Evolutionary conservation across 1,140 invertebrate species (phyloP).

Genomic region (Lysiphlebus fabarum): DNA sequence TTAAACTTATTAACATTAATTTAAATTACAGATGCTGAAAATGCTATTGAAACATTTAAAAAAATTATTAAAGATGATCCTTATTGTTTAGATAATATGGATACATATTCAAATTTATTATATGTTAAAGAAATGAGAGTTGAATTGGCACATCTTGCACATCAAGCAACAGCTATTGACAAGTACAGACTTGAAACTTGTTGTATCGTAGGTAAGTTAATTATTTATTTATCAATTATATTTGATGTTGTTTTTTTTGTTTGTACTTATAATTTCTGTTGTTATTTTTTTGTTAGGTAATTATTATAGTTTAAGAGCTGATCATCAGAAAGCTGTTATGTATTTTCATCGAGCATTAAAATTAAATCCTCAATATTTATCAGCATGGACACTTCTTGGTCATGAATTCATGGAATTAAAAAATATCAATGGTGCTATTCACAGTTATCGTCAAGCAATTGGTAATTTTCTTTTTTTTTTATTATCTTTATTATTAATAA

Average conservation of each 20-base stretch:
- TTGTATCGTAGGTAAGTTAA: slow-evolving; percentile 86
- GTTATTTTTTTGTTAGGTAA: slow-evolving; percentile 72
- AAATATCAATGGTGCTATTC: slow-evolving; percentile 95
- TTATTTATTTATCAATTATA: neutral
- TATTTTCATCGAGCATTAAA: slow-evolving; percentile 95
- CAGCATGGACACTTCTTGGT: slow-evolving; percentile 97
- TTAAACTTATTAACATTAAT: too few relatives aligned
- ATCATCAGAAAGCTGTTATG: slow-evolving; percentile 94
- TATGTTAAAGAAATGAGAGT: slow-evolving; percentile 92
- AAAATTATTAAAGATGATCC: slow-evolving; percentile 83
- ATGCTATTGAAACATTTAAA: slow-evolving; percentile 81
- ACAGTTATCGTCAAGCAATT: slow-evolving; percentile 94
- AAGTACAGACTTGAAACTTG: slow-evolving; percentile 97
- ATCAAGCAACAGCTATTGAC: slow-evolving; percentile 89
- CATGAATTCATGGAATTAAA: slow-evolving; percentile 99
- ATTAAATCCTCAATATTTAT: slow-evolving; percentile 90
- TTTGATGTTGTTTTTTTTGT: too few relatives aligned
- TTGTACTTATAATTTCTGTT: too few relatives aligned
- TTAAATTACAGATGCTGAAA: slow-evolving; percentile 91
- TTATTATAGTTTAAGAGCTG: slow-evolving; percentile 93
- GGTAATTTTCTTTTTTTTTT: slow-evolving; percentile 64
- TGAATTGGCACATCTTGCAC: slow-evolving; percentile 90
- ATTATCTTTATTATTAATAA: slow-evolving; percentile 23
- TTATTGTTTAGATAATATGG: slow-evolving; percentile 90
- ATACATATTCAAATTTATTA: slow-evolving; percentile 93